Percentiles rank a stretch among this genome's conserved stretches.
These are phyloP conservation scores for Panonychus citri DNA, from an alignment of 1,140 invertebrate species.

Conservation along the genomic window DNA sequence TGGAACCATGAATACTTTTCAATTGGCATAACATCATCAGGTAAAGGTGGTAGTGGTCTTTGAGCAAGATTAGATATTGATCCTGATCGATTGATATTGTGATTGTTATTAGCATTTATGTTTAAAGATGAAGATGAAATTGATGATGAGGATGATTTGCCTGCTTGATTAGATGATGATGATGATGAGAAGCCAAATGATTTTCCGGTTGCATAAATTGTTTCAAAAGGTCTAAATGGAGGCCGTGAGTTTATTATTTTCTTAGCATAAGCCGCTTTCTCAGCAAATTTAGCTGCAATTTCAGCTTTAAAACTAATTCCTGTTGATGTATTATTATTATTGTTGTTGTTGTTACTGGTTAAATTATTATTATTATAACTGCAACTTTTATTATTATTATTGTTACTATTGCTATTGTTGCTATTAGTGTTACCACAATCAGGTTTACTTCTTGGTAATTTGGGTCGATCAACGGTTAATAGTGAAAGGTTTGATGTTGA, in stretches of 20 bases:
- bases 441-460: neutral
- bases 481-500: neutral
- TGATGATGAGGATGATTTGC: neutral
- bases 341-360: too few relatives aligned
- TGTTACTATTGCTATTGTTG: too few relatives aligned
- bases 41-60: conserved; percentile 1
- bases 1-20: conserved; percentile 16
- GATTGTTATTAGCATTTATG: neutral
- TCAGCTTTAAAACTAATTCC: neutral
- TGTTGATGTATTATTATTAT: neutral
- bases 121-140: neutral
- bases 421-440: too few relatives aligned
- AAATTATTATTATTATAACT: too few relatives aligned
- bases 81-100: neutral
- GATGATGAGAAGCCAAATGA: neutral
- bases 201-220: too few relatives aligned
- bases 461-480: neutral
- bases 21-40: neutral
- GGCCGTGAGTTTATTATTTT: too few relatives aligned
- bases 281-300: neutral
- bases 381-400: too few relatives aligned
- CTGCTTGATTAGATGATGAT: neutral
- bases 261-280: neutral
- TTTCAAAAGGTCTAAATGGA: too few relatives aligned
- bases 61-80: neutral